These are phyloP conservation scores for Montipora capricornis DNA, from an alignment of 64 coral and sea anemone genomes.

Conservation along the genomic window DNA sequence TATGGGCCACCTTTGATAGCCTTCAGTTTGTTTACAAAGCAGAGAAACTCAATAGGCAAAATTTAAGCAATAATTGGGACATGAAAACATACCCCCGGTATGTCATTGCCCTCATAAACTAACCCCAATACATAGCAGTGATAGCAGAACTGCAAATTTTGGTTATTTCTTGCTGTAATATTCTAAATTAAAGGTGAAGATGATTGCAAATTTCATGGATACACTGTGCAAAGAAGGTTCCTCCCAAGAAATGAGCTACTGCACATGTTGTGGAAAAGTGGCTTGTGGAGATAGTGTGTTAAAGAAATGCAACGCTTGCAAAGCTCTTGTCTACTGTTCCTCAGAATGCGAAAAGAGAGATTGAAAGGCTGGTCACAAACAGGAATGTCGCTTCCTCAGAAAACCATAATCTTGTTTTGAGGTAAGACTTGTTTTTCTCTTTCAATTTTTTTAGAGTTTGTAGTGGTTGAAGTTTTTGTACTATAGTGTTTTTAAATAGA, in stretches of 20 bases:
- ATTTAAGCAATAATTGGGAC: no score
- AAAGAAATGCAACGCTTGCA: constrained; percentile 55
- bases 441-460: not conserved
- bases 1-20: no score
- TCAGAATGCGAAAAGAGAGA: constrained; percentile 45
- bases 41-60: no score
- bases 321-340: constrained; percentile 57
- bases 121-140: not conserved
- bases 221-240: not conserved
- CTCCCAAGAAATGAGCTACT: not conserved
- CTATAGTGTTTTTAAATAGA: no score
- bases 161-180: constrained; percentile 4
- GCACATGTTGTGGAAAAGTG: constrained; percentile 26
- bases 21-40: no score
- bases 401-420: constrained; percentile 5
- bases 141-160: not conserved
- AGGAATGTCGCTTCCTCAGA: constrained; percentile 3
- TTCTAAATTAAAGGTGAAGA: not conserved
- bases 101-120: no score
- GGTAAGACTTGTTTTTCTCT: not conserved
- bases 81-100: no score
- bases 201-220: constrained; percentile 1
- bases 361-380: constrained; percentile 61
- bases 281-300: constrained; percentile 1
- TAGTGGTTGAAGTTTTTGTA: no score